Percentiles rank a stretch among this genome's conserved stretches.
These are phyloP conservation scores for Neomorphus geoffroyi DNA, from an alignment of 2,797 vertebrate species.

Conservation along the genomic window DNA sequence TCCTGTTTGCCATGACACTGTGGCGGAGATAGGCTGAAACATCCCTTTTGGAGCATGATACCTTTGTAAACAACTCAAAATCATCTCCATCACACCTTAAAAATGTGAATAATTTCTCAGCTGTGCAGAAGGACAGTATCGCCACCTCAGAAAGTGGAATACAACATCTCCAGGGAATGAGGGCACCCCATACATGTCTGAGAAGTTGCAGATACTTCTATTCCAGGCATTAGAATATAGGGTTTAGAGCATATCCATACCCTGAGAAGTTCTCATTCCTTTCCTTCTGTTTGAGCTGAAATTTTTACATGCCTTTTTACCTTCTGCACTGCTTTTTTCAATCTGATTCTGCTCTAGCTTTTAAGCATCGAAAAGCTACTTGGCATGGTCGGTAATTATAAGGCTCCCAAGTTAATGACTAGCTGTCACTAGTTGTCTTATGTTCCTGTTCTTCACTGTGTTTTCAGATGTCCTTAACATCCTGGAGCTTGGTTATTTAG, in stretches of 20 bases:
- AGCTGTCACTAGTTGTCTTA: background rate
- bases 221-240: background rate
- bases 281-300: background rate
- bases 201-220: background rate
- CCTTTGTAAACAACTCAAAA: background rate
- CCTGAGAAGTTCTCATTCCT: background rate
- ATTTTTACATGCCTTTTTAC: background rate
- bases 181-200: background rate
- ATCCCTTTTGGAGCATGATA: background rate
- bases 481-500: background rate
- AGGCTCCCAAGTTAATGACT: background rate
- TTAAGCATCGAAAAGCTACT: background rate
- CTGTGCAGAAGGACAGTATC: background rate
- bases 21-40: background rate
- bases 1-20: background rate
- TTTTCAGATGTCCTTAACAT: background rate
- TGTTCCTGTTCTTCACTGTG: background rate
- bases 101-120: background rate
- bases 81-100: background rate
- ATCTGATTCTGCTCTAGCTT: background rate
- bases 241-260: background rate
- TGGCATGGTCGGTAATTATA: background rate
- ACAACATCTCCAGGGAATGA: background rate
- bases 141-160: background rate
- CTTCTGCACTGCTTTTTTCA: background rate